Percentiles rank a stretch among this genome's conserved stretches.
Evolutionary conservation across 2,113 vertebrate genomes (phyloP).

Genomic region (Glareola pratincola): DNA sequence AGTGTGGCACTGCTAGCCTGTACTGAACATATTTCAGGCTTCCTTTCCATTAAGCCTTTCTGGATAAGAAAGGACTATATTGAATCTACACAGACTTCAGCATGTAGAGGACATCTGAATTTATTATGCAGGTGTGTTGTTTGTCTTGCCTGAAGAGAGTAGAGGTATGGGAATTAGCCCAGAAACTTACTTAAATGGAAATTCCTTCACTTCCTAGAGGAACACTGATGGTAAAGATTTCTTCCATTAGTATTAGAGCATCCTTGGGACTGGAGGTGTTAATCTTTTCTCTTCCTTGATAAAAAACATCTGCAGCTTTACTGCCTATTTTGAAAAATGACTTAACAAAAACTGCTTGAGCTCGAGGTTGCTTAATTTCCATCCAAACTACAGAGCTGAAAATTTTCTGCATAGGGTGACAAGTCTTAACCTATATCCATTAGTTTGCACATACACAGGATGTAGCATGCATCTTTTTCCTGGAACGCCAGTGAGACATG

Average conservation of each 20-base stretch:
- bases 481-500: background rate
- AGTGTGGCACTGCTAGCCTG: background rate
- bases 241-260: background rate
- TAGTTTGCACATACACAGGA: background rate
- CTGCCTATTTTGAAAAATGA: background rate
- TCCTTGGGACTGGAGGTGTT: background rate
- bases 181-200: background rate
- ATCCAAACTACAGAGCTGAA: background rate
- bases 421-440: background rate
- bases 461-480: constrained; percentile 9
- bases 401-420: background rate
- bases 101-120: background rate
- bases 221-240: background rate
- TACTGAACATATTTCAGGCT: background rate
- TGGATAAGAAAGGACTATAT: background rate
- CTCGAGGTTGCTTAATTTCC: background rate
- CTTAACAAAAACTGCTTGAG: background rate
- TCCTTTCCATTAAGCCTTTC: background rate
- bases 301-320: background rate
- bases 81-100: background rate
- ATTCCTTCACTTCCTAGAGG: background rate
- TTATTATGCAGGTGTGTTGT: background rate
- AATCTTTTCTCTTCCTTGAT: background rate
- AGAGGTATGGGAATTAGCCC: background rate
- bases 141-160: background rate